Evolutionary conservation across 2,888 invertebrate species (phyloP), one percentile per base, ranked within the genome.

Genomic region (Hypomecis atomaria): DNA sequence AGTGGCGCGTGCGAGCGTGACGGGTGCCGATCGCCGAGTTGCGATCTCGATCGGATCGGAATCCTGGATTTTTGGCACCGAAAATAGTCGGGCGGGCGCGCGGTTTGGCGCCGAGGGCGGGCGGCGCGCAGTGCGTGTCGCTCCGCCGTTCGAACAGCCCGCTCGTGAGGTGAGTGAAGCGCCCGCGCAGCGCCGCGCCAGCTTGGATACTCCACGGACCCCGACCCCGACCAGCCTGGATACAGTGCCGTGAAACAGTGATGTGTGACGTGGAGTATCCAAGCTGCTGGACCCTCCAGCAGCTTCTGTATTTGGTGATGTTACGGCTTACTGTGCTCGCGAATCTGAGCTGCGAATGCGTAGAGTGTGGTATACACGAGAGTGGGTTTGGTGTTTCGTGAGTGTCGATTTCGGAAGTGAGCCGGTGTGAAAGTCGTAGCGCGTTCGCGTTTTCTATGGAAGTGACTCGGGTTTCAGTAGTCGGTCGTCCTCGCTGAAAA

Each of bases 131-230:
- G 92, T 92, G 92, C 92, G 92, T 87, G 92, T 87, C 92, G 92
- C 92, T 92, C 92, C 92, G 92, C 92, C 92, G 92, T 89, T 86
- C 87, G 88, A 91, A 92, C 84, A 92, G 88, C 92, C 88, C 91
- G 92, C 87, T 84, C 87, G 88, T 86, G 90, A 91, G 92, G 92
- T 92, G 88, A 88, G 88, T 87, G 76, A 75, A 69, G 73, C 73
- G 74, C 72, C 66, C 73, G 76, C 72, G 74, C 74, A 71, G 74
- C 76, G 72, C 72, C 62, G 50, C 44, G 70, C 79, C 78, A 82
- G 84, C 78, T 83, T 85, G 87, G 86, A 86, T 87, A 87, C 87
- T 82, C 81, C 81, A 82, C 78, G 60, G 43, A 49, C 36, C 45
- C 48, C 33, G 59, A 66, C 69, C 65, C 45, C 59, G 72, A 73